Evolutionary conservation across 2,888 invertebrate species (phyloP).

Genomic region (Zygothrica quintamaculata): DNA sequence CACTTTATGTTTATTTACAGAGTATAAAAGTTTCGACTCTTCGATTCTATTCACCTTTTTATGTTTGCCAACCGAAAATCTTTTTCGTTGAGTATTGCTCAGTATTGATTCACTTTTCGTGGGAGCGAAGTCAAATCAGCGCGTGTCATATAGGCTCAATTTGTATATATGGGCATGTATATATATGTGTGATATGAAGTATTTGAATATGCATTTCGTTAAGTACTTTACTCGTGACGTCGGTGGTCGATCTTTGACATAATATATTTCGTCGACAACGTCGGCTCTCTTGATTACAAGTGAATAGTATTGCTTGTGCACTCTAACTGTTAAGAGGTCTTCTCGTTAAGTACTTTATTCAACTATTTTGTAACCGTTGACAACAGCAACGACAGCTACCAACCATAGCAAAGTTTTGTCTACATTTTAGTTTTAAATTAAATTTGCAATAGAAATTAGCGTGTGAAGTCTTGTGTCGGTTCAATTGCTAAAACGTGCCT

Average conservation of each 20-base stretch:
- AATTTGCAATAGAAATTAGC: conserved; percentile 35
- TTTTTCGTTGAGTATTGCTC: conserved; percentile 46
- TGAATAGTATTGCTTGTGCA: conserved; percentile 52
- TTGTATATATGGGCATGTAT: neutral
- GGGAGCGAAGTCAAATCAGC: conserved; percentile 21
- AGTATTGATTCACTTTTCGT: conserved; percentile 51
- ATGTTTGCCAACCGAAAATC: conserved; percentile 9
- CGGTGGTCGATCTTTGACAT: conserved; percentile 45
- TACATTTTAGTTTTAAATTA: conserved; percentile 25
- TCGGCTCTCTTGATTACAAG: conserved; percentile 21
- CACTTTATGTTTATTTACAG: no score
- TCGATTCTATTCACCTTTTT: neutral
- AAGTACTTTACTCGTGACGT: conserved; percentile 63
- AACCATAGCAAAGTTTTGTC: conserved; percentile 31
- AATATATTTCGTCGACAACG: conserved; percentile 28
- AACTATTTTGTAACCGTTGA: conserved; percentile 51
- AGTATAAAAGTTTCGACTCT: conserved; percentile 15
- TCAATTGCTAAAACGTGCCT: conserved; percentile 35
- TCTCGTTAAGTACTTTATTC: neutral
- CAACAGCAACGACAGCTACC: conserved; percentile 26
- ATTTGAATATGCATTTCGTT: conserved; percentile 50
- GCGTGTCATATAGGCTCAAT: conserved; percentile 15
- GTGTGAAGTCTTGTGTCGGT: conserved; percentile 14
- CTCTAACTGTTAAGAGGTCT: conserved; percentile 43
- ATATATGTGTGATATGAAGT: neutral